Base-by-base conservation (phyloP, 2,113 vertebrate genomes). In the Lagenorhynchus albirostris region DNA sequence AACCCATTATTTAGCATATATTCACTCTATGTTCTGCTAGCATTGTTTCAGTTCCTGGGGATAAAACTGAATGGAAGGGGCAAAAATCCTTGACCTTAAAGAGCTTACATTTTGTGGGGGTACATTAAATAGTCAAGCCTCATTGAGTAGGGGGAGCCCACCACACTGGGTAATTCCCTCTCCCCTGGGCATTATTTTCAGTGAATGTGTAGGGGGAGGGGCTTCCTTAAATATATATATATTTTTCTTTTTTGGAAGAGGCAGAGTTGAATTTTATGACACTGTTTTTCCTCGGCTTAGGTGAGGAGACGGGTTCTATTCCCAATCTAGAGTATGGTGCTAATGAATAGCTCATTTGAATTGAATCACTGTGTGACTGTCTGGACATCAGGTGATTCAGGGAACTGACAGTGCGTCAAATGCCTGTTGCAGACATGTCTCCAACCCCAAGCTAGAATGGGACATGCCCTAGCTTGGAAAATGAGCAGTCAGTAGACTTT, bases 401-500 rank as follows among this genome's bases (percentile, higher is more conserved):
- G 95, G 36, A 82, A 60, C 53, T 67, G 36, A 17, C 1, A n/a
- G 26, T 1, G 36, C 13, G 10, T 26, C 17, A 21, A 44, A 71
- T 94, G 62, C 58, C 36, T 29, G 21, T n/a, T 93, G 84, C 81
- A 96, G 95, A 89, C 76, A 33, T 63, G 65, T 29, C 15, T 84
- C 55, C 62, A 94, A 47, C 60, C 89, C 73, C 68, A 79, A 31
- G n/a, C 2, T 74, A 71, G 15, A 95, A 70, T 10, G 38, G 38
- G 82, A 93, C 91, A 74, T 71, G 74, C 70, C 89, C 25, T 73
- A 36, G 36, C 86, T 41, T 6, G 31, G 63, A 94, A 94, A 91
- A 33, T 44, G 67, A 96, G 89, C 47, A 79, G 63, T 79, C 58
- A 77, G 38, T 93, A 41, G 63, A 33, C 77, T 97, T 62, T 96